These are phyloP conservation scores for Glyphotaelius pellucidus DNA, from an alignment of 2,888 invertebrate genomes.

Conservation along the genomic window DNA sequence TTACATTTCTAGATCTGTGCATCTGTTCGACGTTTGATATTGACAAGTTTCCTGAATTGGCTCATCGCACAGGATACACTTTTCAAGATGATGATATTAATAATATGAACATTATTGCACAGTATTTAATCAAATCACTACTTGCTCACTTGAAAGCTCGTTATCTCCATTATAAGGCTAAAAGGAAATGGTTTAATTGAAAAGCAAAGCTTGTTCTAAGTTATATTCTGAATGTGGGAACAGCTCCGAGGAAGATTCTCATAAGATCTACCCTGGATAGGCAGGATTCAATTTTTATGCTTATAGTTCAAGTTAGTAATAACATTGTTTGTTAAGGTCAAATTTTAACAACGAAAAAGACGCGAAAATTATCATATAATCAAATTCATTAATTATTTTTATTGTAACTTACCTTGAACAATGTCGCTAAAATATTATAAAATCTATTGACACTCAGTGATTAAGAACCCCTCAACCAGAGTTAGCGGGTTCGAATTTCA, in stretches of 20 bases:
- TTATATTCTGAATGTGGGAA: slow-evolving; percentile 60
- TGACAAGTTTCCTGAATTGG: neutral
- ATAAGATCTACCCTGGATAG: neutral
- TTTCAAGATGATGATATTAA: neutral
- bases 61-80: neutral
- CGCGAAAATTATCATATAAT: neutral
- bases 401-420: no score
- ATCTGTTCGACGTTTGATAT: neutral
- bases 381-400: no score
- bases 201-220: slow-evolving; percentile 7
- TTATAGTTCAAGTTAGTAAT: neutral
- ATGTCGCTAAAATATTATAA: no score
- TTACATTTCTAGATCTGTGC: neutral
- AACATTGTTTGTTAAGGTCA: neutral
- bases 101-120: neutral
- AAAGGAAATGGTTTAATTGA: slow-evolving; percentile 24
- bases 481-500: no score
- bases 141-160: neutral
- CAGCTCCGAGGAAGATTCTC: slow-evolving; percentile 59
- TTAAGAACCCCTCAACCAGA: no score
- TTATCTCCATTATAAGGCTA: neutral
- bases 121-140: neutral
- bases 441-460: no score
- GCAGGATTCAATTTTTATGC: neutral
- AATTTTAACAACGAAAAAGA: neutral